Evolutionary conservation across 2,113 vertebrate genomes (phyloP), one percentile per base, ranked within the genome.

Genomic region (Hemichromis elongatus): DNA sequence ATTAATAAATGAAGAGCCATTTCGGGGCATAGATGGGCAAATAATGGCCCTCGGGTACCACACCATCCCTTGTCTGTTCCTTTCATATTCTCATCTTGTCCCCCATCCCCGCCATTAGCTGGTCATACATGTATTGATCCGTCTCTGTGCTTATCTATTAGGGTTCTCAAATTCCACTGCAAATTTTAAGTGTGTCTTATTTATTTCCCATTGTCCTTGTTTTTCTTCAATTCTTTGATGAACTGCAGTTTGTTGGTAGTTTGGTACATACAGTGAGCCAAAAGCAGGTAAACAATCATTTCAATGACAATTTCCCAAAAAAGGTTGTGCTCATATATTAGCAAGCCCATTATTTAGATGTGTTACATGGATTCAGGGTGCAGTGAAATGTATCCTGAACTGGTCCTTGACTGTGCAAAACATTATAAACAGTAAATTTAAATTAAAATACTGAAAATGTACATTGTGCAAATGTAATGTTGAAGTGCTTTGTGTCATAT

Each of bases 1-100:
- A 95, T 94, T 92, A 95, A 94, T 93, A 92, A 75, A 70, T 54
- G 45, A 89, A 81, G 2, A 7, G 70, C 50, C 80, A 83, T 87
- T 88, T 90, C 55, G 77, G 90, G 83, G 55, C 88, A 80, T 18
- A 52, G 86, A 88, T 82, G 66, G 37, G 21, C 55, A 85, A 89
- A 90, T 89, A 85, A 90, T 84, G 81, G 80, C 87, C 87, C 85
- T 68, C 30, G 77, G 84, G 61, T 84, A 28, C 56, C 6, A 45
- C 18, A 83, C 55, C 50, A 28, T 77, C 57, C 66, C 18, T 59
- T 40, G 61, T 10, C 63, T 82, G 79, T 61, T 86, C 10, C 83
- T 79, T 87, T 77, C 11, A 57, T 45, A 53, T 75, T 26, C 45
- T 35, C 47, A 59, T 50, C 80, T 54, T 55, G 56, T 85, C 40